phyloP scores from a whole-genome alignment of 2,888 invertebrate species.

The Ferrisia virgata region DNA sequence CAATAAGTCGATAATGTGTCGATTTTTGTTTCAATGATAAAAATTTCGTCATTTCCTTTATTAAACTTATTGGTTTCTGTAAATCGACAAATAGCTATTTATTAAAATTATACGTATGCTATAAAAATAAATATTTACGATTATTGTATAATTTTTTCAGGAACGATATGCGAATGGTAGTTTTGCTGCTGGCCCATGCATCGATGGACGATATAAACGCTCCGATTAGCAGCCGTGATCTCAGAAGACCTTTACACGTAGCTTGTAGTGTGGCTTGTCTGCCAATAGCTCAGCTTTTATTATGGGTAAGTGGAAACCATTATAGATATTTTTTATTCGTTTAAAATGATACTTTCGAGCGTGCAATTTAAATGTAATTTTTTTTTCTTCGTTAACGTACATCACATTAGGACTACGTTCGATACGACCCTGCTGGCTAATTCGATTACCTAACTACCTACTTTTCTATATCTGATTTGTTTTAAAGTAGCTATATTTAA shows the following conservation, averaged over 20 bases:
- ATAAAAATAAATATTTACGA: neutral
- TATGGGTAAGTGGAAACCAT: conserved; percentile 78
- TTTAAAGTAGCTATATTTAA: no score
- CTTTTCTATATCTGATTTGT: no score
- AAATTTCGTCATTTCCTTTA: no score
- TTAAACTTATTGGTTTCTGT: no score
- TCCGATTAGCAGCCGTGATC: conserved; percentile 70
- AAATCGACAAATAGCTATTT: no score
- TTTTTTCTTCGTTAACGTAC: neutral
- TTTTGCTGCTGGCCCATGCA: conserved; percentile 64
- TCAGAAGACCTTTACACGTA: conserved; percentile 79
- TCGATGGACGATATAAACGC: conserved; percentile 71
- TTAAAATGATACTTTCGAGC: neutral
- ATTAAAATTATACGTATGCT: no score
- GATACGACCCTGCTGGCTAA: neutral
- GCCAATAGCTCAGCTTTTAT: conserved; percentile 83
- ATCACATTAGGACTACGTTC: no score
- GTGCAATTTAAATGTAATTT: neutral
- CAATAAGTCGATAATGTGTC: no score
- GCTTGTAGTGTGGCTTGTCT: conserved; percentile 87
- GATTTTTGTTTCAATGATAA: no score
- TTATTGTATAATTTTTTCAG: conserved; percentile 53
- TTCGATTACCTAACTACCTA: neutral
- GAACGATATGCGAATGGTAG: conserved; percentile 67
- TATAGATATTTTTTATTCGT: no score